Evolutionary conservation across 23 tunicate genomes (phyloP), one percentile per base, ranked within the genome.

Genomic region (Corella eumyota): DNA sequence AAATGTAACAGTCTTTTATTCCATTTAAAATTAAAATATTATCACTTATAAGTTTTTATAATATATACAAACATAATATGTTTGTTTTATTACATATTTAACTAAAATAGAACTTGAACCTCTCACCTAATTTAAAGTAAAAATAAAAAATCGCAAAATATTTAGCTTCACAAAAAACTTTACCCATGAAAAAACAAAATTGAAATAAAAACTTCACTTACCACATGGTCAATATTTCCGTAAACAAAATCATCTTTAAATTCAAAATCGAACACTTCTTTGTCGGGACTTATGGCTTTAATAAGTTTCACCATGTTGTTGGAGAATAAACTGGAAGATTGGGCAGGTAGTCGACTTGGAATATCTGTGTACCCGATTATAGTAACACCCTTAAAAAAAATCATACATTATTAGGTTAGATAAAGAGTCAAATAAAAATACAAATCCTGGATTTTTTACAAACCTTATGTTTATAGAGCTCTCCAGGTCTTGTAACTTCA

Each of bases 181-280:
- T n/a, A n/a, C n/a, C n/a, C n/a, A n/a, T n/a, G n/a, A n/a, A n/a
- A n/a, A n/a, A n/a, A n/a, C n/a, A n/a, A n/a, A n/a, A n/a, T n/a
- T n/a, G n/a, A n/a, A n/a, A n/a, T n/a, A n/a, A 21, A 34, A 38
- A 2, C 22, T 22, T 1, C 2, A 55, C 96, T 48, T 61, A 91
- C 92, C 52, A 91, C 92, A 66, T 91, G 98, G 62, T 80, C 92
- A 38, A 91, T 82, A 52, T 91, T 91, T 34, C 98, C 98, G 47
- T 71, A 90, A 17, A 57, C 79, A 50, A 45, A 81, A 45, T 91
- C 98, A 65, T 80, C 78, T 46, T 80, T 80, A 60, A 52, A 75
- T 54, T 69, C 71, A 52, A 80, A 91, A 49, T 81, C 73, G 50
- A 70, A 91, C 17, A 63, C 38, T 60, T 91, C 98, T 46, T 76